Conservation (phyloP, 2,113 vertebrate genomes). For the Chloropsis cyanopogon region DNA sequence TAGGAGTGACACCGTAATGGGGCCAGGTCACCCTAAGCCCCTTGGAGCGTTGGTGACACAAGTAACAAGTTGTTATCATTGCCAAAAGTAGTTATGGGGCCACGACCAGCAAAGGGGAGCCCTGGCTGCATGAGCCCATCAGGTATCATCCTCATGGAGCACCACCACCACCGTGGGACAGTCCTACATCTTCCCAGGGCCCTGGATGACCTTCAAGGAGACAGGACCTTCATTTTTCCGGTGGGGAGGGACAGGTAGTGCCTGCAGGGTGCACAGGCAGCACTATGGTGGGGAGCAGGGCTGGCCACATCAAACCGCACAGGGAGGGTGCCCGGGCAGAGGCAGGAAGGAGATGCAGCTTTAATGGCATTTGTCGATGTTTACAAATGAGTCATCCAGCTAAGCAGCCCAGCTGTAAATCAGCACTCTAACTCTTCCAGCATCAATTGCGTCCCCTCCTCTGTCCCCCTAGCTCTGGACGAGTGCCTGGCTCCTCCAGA, state of each 20-base stretch:
- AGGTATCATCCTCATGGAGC: not conserved
- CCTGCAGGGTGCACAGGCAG: accelerated
- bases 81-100: not conserved
- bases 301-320: accelerated
- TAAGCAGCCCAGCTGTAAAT: constrained; percentile 51
- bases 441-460: not conserved
- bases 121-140: not conserved
- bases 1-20: not conserved
- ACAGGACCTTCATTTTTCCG: accelerated
- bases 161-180: not conserved
- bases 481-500: constrained; percentile 46
- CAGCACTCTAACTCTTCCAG: not conserved
- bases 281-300: accelerated
- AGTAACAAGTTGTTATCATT: not conserved
- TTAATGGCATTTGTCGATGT: constrained; percentile 55
- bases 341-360: constrained; percentile 18
- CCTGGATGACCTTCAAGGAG: not conserved
- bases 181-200: not conserved
- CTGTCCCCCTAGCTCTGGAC: not conserved
- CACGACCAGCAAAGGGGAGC: not conserved
- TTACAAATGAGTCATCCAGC: constrained; percentile 51
- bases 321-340: not conserved
- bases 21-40: not conserved
- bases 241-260: not conserved
- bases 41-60: not conserved